phyloP scores from a whole-genome alignment of 2,888 invertebrate genomes.

The Lissocephala sabroskyi region DNA sequence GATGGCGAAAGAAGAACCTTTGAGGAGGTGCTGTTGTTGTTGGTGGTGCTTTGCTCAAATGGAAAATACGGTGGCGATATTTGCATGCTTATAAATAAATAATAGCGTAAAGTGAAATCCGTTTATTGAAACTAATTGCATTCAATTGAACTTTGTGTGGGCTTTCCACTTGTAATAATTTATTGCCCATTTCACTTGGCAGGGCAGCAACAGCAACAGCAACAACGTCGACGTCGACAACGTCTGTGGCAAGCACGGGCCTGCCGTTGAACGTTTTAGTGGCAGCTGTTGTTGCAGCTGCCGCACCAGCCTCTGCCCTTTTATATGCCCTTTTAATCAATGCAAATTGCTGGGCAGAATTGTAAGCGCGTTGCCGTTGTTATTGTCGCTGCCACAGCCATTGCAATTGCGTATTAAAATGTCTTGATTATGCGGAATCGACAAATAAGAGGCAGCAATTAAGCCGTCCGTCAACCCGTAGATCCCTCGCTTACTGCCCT shows the following conservation, averaged over 20 bases:
- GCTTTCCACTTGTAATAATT: constrained; percentile 17
- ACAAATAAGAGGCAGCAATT: too few relatives aligned
- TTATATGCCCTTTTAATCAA: constrained; percentile 3
- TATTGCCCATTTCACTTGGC: constrained; percentile 15
- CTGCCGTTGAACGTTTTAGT: not conserved
- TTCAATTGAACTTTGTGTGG: constrained; percentile 36
- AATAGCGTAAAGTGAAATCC: constrained; percentile 23
- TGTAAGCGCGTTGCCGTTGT: not conserved
- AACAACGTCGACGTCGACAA: too few relatives aligned
- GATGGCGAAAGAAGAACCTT: too few relatives aligned
- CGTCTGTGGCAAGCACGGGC: too few relatives aligned
- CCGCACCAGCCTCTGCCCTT: constrained; percentile 3
- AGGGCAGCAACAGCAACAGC: too few relatives aligned
- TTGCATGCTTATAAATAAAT: constrained; percentile 25
- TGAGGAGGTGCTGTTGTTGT: not conserved
- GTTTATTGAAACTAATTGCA: constrained; percentile 50
- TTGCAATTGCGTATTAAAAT: too few relatives aligned
- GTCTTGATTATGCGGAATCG: too few relatives aligned
- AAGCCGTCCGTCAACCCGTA: too few relatives aligned
- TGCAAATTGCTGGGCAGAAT: constrained; percentile 9
- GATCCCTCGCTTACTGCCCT: too few relatives aligned
- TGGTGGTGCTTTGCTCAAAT: not conserved
- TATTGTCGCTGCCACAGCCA: too few relatives aligned
- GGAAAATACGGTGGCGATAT: too few relatives aligned
- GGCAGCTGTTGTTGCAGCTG: constrained; percentile 9